Percentiles rank a stretch among this genome's conserved stretches.
Evolutionary conservation across 2,888 invertebrate genomes (phyloP).

Genomic region (Eupelmus urozonus): DNA sequence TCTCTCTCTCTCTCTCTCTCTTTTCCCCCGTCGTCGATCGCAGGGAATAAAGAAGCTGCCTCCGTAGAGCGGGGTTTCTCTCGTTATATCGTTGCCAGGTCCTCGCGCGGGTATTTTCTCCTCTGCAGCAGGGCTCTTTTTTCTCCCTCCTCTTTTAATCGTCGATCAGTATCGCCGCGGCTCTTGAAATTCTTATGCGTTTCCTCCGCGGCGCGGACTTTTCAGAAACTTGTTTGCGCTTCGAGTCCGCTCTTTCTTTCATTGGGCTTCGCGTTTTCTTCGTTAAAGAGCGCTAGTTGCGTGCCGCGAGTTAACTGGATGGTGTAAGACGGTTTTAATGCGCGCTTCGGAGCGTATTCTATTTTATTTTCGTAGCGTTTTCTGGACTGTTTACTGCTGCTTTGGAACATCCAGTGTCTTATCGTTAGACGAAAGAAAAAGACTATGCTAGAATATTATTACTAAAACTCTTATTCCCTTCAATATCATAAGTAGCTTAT

Average conservation of each 20-base stretch:
- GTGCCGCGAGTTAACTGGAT: neutral
- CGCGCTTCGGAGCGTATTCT: no score
- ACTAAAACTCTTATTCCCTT: no score
- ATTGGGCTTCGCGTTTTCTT: slow-evolving; percentile 15
- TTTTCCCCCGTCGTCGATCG: neutral
- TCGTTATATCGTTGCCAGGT: no score
- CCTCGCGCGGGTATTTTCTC: neutral
- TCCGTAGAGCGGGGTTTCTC: no score
- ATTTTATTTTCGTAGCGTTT: no score
- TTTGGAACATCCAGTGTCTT: no score
- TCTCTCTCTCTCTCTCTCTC: neutral
- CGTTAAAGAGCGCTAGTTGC: neutral
- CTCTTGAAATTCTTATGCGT: slow-evolving; percentile 42
- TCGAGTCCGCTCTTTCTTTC: neutral
- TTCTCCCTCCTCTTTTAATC: slow-evolving; percentile 16
- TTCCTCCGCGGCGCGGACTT: slow-evolving; percentile 17
- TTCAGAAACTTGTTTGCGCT: neutral
- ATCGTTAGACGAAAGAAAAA: no score
- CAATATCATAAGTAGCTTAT: no score
- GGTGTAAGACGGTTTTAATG: no score
- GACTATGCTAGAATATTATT: no score
- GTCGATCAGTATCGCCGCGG: slow-evolving; percentile 31
- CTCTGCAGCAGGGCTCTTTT: neutral
- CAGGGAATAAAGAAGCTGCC: slow-evolving; percentile 2
- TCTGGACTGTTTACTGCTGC: no score